Conservation (phyloP, 2,888 invertebrate species). For the Petrolisthes manimaculis region DNA sequence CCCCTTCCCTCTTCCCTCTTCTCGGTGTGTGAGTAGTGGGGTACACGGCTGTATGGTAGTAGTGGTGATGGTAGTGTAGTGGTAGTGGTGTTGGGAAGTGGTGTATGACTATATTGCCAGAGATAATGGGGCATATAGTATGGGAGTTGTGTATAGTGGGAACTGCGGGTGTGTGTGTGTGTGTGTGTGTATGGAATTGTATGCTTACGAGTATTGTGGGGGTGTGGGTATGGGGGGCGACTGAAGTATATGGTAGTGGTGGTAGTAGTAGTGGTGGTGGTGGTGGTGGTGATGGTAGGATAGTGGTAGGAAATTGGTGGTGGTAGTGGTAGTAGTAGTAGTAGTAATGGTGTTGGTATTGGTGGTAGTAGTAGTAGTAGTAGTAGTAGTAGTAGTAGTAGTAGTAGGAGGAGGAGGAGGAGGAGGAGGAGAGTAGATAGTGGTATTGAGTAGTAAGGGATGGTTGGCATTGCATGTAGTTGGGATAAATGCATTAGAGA, state of each 20-base stretch:
- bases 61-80: neutral
- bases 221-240: neutral
- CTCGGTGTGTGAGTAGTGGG: neutral
- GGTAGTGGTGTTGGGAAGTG: slow-evolving; percentile 5
- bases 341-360: neutral
- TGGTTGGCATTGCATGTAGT: neutral
- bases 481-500: too few relatives aligned
- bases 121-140: slow-evolving; percentile 1
- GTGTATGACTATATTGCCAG: slow-evolving; percentile 12
- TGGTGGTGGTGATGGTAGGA: slow-evolving; percentile 2
- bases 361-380: neutral
- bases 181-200: too few relatives aligned
- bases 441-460: neutral
- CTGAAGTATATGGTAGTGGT: neutral
- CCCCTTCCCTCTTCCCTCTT: neutral
- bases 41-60: neutral
- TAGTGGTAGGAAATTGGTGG: neutral
- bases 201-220: neutral
- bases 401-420: too few relatives aligned
- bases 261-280: slow-evolving; percentile 2
- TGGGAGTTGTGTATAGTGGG: slow-evolving; percentile 18
- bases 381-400: neutral
- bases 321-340: neutral
- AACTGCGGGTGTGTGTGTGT: too few relatives aligned
- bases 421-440: too few relatives aligned